These are phyloP conservation scores for Digitonthophagus gazella DNA, from an alignment of 2,888 invertebrate species.

Conservation along the genomic window DNA sequence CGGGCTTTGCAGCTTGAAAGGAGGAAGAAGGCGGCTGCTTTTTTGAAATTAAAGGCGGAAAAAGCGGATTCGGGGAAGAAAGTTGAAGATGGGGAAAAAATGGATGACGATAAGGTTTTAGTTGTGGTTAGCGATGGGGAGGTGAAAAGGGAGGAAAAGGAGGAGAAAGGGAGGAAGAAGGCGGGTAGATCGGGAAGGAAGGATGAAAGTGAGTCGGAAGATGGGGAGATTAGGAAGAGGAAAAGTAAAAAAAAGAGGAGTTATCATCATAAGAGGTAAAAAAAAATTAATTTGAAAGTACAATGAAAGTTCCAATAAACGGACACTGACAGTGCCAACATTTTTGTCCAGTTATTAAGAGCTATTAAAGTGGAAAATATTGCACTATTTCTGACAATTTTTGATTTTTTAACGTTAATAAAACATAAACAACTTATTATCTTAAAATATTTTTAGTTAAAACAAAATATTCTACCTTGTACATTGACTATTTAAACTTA, in stretches of 20 bases:
- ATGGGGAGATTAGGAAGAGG: conserved; percentile 46
- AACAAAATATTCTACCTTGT: no score
- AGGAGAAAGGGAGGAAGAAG: conserved; percentile 38
- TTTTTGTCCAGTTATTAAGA: no score
- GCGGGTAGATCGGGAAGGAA: conserved; percentile 3
- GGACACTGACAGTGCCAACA: no score
- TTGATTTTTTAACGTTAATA: no score
- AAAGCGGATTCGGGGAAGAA: conserved; percentile 32
- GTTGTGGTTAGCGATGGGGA: conserved; percentile 30
- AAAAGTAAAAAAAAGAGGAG: conserved; percentile 54
- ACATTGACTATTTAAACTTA: no score
- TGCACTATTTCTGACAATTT: no score
- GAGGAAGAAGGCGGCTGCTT: conserved; percentile 78
- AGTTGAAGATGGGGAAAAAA: conserved; percentile 21
- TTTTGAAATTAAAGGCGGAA: conserved; percentile 55
- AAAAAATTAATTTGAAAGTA: neutral
- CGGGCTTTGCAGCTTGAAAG: conserved; percentile 65
- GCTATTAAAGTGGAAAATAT: no score
- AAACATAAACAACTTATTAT: no score
- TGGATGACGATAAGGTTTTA: conserved; percentile 28
- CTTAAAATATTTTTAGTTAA: no score
- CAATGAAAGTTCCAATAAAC: no score
- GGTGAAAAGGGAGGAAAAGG: conserved; percentile 43
- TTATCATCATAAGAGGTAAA: conserved; percentile 52
- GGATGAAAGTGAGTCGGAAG: conserved; percentile 38